Conservation (phyloP, 2,797 vertebrate species). For the Austrolebias charrua region DNA sequence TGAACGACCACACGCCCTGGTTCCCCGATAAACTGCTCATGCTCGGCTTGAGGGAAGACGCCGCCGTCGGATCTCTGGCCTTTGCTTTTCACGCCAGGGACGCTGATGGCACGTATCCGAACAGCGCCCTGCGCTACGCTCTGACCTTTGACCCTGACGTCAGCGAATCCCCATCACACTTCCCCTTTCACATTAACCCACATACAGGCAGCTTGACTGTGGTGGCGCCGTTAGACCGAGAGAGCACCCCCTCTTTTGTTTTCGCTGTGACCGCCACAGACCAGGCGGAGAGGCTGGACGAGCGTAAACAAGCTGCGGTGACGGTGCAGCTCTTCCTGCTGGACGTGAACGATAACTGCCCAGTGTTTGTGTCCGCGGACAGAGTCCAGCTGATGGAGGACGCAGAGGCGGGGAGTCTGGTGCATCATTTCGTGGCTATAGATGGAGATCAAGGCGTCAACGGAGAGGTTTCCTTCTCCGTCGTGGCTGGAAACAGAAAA, state of each 20-base stretch:
- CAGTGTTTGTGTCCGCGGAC: slow-evolving; percentile 79
- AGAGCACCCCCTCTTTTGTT: slow-evolving; percentile 68
- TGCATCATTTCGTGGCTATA: slow-evolving; percentile 81
- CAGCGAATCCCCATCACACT: slow-evolving; percentile 9
- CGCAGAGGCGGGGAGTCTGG: slow-evolving; percentile 79
- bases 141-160: slow-evolving; percentile 64
- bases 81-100: slow-evolving; percentile 88
- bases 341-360: slow-evolving; percentile 90
- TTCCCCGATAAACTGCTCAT: slow-evolving; percentile 84
- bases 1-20: slow-evolving; percentile 87
- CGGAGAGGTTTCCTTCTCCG: slow-evolving; percentile 78
- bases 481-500: slow-evolving; percentile 83
- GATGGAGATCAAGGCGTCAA: slow-evolving; percentile 87
- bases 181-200: slow-evolving; percentile 86
- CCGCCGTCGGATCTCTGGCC: slow-evolving; percentile 78
- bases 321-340: slow-evolving; percentile 84
- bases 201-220: slow-evolving; percentile 82
- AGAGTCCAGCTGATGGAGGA: slow-evolving; percentile 80
- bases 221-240: slow-evolving; percentile 81
- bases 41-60: slow-evolving; percentile 84
- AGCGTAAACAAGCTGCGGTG: slow-evolving; percentile 73
- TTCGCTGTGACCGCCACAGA: slow-evolving; percentile 86
- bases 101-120: slow-evolving; percentile 83
- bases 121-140: slow-evolving; percentile 85
- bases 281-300: slow-evolving; percentile 74